Evolutionary conservation across 1,140 invertebrate genomes (phyloP).

Genomic region (Drosophila ercepeae): DNA sequence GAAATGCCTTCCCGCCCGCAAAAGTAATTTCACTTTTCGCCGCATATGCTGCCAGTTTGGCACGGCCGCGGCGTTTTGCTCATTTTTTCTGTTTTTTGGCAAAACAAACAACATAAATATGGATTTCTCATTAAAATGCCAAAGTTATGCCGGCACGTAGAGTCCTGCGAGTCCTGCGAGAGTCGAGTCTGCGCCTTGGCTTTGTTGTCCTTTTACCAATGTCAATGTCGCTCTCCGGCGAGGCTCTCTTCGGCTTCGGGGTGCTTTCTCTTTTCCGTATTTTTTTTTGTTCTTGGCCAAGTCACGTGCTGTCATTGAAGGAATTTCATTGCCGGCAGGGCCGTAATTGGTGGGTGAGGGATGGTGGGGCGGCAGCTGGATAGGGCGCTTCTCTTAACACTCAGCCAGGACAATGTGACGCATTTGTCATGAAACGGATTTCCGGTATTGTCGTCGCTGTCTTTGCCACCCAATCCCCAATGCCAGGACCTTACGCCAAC

Average conservation of each 20-base stretch:
- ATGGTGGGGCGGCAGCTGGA: neutral
- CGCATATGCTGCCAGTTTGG: conserved; percentile 63
- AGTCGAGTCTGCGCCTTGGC: conserved; percentile 40
- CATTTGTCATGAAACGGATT: conserved; percentile 82
- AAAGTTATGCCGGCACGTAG: conserved; percentile 68
- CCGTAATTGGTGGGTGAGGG: conserved; percentile 12
- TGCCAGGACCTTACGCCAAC: conserved; percentile 11
- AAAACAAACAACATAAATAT: conserved; percentile 82
- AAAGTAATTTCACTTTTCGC: conserved; percentile 78
- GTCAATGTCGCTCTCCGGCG: conserved; percentile 61
- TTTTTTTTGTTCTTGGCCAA: conserved; percentile 9
- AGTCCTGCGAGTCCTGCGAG: conserved; percentile 23
- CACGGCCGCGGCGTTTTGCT: conserved; percentile 17
- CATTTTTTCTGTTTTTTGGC: conserved; percentile 52
- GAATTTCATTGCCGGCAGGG: conserved; percentile 78
- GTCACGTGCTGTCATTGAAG: conserved; percentile 80
- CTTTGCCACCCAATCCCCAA: conserved; percentile 27
- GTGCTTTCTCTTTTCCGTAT: conserved; percentile 5
- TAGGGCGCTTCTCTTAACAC: conserved; percentile 52
- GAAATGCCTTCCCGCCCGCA: conserved; percentile 51
- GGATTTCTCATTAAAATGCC: conserved; percentile 81
- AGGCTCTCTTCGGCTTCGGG: conserved; percentile 14
- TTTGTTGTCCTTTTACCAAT: conserved; percentile 40
- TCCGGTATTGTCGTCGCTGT: conserved; percentile 73
- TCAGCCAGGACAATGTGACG: conserved; percentile 67